Evolutionary conservation across 2,797 vertebrate genomes (phyloP).

Genomic region (Sebastes cheni): DNA sequence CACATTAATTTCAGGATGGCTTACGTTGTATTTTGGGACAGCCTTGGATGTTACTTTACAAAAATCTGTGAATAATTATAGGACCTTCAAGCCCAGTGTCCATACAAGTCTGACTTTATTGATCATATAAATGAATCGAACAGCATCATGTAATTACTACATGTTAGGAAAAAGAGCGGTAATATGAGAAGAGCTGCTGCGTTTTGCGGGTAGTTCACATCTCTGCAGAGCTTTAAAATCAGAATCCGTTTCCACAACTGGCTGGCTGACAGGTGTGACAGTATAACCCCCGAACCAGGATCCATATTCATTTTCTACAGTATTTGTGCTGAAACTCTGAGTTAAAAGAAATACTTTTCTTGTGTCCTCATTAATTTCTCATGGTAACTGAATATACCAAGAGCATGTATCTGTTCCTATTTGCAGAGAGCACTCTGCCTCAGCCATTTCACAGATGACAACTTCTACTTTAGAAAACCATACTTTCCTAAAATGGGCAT

Average conservation of each 20-base stretch:
- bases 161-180: not conserved
- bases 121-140: not conserved
- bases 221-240: constrained; percentile 30
- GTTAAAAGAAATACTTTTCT: constrained; percentile 11
- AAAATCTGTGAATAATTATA: not conserved
- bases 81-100: too few species aligned
- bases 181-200: not conserved
- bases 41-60: not conserved
- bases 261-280: constrained; percentile 23
- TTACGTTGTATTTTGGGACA: too few species aligned
- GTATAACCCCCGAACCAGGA: not conserved
- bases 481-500: constrained; percentile 50
- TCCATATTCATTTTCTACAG: constrained; percentile 20
- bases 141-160: not conserved
- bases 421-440: constrained; percentile 57
- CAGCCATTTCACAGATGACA: constrained; percentile 51
- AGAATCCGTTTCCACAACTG: not conserved
- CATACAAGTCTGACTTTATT: not conserved
- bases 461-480: constrained; percentile 51
- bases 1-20: too few species aligned
- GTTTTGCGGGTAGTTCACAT: not conserved
- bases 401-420: constrained; percentile 39
- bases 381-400: constrained; percentile 53
- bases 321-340: constrained; percentile 12
- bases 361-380: constrained; percentile 62